These are phyloP conservation scores for Ypsolopha scabrella DNA, from an alignment of 2,888 invertebrate species.

Conservation along the genomic window DNA sequence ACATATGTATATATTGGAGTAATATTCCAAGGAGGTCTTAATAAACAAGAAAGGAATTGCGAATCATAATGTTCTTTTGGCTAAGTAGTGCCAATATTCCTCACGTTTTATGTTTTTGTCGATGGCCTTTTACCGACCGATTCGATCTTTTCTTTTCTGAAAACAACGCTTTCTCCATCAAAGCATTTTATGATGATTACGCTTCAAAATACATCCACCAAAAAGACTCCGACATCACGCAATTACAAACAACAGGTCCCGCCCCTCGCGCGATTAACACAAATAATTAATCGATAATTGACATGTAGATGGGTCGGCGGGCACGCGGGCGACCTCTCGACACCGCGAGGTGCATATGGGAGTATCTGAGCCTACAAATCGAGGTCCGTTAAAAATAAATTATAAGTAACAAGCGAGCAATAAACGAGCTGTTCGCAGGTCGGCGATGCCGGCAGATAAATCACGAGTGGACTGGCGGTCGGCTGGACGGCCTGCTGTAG, in stretches of 20 bases:
- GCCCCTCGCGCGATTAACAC: constrained; percentile 3
- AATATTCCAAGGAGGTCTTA: too few relatives aligned
- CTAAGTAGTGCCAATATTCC: too few relatives aligned
- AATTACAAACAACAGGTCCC: neutral
- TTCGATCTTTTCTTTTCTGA: too few relatives aligned
- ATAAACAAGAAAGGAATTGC: too few relatives aligned
- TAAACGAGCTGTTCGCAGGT: constrained; percentile 66
- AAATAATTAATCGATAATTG: constrained; percentile 25
- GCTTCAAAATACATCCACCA: constrained; percentile 1
- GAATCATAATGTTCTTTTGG: too few relatives aligned
- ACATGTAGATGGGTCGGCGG: constrained; percentile 16
- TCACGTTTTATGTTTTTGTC: too few relatives aligned
- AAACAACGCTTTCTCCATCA: neutral
- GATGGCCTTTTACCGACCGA: too few relatives aligned
- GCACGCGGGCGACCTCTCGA: constrained; percentile 22
- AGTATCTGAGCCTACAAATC: constrained; percentile 42
- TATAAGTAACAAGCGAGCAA: constrained; percentile 67
- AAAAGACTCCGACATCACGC: constrained; percentile 6
- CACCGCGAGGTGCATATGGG: constrained; percentile 11
- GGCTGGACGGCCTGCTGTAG: constrained; percentile 19
- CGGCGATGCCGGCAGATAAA: constrained; percentile 63
- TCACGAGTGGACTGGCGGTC: constrained; percentile 31
- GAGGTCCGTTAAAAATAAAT: constrained; percentile 68
- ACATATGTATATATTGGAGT: too few relatives aligned
- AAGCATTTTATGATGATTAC: neutral